Percentiles rank a stretch among this genome's conserved stretches.
phyloP scores from a whole-genome alignment of 2,113 vertebrate genomes.

The Anthoscopus minutus region DNA sequence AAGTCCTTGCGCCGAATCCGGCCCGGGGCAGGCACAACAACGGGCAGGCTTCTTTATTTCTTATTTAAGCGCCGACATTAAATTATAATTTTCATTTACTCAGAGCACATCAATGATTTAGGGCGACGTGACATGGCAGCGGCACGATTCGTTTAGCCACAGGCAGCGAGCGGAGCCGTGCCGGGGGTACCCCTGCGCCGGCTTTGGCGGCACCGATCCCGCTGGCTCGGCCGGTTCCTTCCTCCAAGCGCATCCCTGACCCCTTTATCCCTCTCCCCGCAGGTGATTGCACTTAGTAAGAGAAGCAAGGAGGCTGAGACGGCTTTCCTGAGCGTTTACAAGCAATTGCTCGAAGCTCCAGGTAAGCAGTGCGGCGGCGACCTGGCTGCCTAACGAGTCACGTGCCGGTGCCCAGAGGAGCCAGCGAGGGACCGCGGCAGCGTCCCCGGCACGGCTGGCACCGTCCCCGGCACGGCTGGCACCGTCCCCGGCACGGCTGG shows the following conservation, averaged over 20 bases:
- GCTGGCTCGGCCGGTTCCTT: fast-evolving
- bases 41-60: constrained; percentile 33
- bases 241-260: background rate
- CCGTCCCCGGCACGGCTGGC: background rate
- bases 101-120: constrained; percentile 55
- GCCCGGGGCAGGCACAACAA: background rate
- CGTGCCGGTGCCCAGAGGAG: background rate
- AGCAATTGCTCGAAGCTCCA: constrained; percentile 92
- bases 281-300: constrained; percentile 96
- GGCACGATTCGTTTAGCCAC: background rate
- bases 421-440: background rate
- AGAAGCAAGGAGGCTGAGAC: constrained; percentile 96
- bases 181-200: fast-evolving
- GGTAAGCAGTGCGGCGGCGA: constrained; percentile 77
- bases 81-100: constrained; percentile 67
- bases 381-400: background rate
- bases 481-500: background rate
- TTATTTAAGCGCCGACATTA: constrained; percentile 57
- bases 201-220: fast-evolving
- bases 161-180: background rate
- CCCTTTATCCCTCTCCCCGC: constrained; percentile 4
- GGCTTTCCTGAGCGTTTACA: constrained; percentile 94
- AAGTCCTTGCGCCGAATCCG: fast-evolving
- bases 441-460: background rate
- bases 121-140: background rate